Conservation (phyloP, 2,113 vertebrate species). For the Tragelaphus imberbis region DNA sequence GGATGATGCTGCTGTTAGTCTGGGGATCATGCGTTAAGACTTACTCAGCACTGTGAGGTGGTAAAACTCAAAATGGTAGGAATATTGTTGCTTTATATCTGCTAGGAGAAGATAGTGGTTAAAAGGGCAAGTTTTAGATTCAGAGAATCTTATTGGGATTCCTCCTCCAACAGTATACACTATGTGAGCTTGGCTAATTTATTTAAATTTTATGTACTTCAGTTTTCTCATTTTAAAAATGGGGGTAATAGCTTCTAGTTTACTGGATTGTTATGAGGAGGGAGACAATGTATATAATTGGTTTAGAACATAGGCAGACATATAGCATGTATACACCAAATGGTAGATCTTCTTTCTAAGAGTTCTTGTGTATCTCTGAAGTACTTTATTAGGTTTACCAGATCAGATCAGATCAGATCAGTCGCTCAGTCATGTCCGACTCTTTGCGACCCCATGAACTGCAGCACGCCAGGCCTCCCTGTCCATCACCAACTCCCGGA, state of each 20-base stretch:
- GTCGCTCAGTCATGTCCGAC: too few species aligned
- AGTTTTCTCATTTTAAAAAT: constrained; percentile 21
- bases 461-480: too few species aligned
- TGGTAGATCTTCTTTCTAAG: neutral
- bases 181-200: neutral
- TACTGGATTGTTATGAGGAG: neutral
- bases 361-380: neutral
- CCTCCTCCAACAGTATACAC: neutral
- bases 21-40: neutral
- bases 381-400: neutral
- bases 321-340: neutral
- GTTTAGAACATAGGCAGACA: neutral
- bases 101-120: neutral
- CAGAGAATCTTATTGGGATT: neutral
- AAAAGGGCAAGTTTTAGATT: neutral
- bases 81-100: neutral
- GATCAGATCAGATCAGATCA: too few species aligned
- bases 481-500: too few species aligned
- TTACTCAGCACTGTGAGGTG: neutral
- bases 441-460: too few species aligned
- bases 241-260: neutral
- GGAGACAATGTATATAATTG: neutral
- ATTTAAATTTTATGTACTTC: neutral
- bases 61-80: neutral
- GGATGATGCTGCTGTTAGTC: neutral